Conservation (phyloP, 2,888 invertebrate genomes). For the Phalangium opilio region DNA sequence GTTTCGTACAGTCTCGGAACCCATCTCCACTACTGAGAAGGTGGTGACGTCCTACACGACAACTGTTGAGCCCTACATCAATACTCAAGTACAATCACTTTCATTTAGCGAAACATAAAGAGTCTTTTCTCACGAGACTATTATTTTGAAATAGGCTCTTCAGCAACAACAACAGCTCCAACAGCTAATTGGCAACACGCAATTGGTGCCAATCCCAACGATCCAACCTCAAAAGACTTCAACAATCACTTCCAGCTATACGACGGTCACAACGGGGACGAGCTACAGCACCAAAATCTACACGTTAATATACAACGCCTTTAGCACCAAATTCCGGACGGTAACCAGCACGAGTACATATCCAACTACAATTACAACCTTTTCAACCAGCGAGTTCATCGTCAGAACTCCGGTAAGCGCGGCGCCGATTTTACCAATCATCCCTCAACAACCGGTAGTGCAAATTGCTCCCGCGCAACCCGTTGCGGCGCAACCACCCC, state of each 20-base stretch:
- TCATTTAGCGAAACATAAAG: no score
- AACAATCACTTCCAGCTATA: conserved; percentile 19
- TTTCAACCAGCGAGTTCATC: background rate
- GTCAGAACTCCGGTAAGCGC: no score
- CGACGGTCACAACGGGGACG: conserved; percentile 19
- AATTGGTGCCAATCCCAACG: conserved; percentile 4
- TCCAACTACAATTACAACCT: conserved; percentile 19
- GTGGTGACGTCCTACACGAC: conserved; percentile 19
- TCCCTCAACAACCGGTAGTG: no score
- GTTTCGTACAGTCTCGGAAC: conserved; percentile 20
- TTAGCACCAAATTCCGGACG: conserved; percentile 22
- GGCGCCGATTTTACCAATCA: no score
- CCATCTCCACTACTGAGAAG: conserved; percentile 17
- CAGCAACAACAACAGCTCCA: conserved; percentile 18
- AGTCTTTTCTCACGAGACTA: background rate
- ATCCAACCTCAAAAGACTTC: conserved; percentile 14
- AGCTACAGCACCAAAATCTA: conserved; percentile 20
- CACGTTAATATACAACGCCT: conserved; percentile 22
- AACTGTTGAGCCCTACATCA: conserved; percentile 18
- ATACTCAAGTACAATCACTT: conserved; percentile 16
- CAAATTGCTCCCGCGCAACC: no score
- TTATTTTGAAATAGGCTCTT: conserved; percentile 4
- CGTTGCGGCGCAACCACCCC: no score
- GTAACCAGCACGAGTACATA: conserved; percentile 21
- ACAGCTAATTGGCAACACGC: conserved; percentile 11